These are phyloP conservation scores for Hoplodrina blanda DNA, from an alignment of 2,888 invertebrate genomes.

Conservation along the genomic window DNA sequence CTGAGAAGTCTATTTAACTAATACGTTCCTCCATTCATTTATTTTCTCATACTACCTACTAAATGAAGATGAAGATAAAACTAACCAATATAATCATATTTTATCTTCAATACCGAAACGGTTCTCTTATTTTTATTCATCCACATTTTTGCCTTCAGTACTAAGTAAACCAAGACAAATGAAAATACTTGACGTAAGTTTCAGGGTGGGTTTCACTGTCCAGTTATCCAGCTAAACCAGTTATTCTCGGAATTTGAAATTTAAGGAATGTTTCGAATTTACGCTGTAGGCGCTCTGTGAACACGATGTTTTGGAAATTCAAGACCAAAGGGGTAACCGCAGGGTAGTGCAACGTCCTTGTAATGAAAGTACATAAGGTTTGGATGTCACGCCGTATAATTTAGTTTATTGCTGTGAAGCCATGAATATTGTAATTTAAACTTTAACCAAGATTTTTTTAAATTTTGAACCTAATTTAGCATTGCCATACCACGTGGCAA, in stretches of 20 bases:
- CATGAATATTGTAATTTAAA: neutral
- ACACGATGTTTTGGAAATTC: slow-evolving; percentile 59
- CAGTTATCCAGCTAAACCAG: slow-evolving; percentile 67
- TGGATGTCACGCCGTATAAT: slow-evolving; percentile 1
- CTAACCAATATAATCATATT: slow-evolving; percentile 18
- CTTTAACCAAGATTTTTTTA: no score
- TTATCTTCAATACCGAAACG: slow-evolving; percentile 19
- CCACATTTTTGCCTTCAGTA: slow-evolving; percentile 48
- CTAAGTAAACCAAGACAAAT: slow-evolving; percentile 64
- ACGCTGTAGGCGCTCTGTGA: slow-evolving; percentile 61
- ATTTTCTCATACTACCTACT: slow-evolving; percentile 6
- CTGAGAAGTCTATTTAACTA: slow-evolving; percentile 3
- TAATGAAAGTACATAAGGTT: slow-evolving; percentile 16
- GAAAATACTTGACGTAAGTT: slow-evolving; percentile 68
- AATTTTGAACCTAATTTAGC: no score
- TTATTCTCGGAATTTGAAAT: slow-evolving; percentile 72
- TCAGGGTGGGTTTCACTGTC: slow-evolving; percentile 62
- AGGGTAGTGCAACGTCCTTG: slow-evolving; percentile 44
- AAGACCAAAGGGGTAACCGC: slow-evolving; percentile 60
- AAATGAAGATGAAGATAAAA: slow-evolving; percentile 26
- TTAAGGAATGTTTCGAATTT: slow-evolving; percentile 71
- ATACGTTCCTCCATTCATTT: slow-evolving; percentile 10
- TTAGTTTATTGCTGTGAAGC: neutral
- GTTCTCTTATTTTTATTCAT: slow-evolving; percentile 35
- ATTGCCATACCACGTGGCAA: no score